Evolutionary conservation across 2,888 invertebrate genomes (phyloP).

Genomic region (Mechanitis mazaeus): DNA sequence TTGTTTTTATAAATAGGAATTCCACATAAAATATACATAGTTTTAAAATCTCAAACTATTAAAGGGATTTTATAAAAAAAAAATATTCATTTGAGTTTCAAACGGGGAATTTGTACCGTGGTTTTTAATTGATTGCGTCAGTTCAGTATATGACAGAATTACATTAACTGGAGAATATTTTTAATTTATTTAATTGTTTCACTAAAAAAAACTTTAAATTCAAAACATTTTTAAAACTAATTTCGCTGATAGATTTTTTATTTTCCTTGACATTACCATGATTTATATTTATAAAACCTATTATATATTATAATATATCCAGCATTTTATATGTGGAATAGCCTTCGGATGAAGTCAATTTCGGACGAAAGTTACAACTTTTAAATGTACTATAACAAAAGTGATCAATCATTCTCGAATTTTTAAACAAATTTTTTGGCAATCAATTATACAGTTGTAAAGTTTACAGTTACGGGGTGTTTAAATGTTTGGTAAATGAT

Average conservation of each 20-base stretch:
- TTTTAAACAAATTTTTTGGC: conserved; percentile 18
- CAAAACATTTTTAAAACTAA: conserved; percentile 19
- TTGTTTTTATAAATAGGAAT: too few species aligned
- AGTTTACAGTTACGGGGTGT: conserved; percentile 20
- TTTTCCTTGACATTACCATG: conserved; percentile 27
- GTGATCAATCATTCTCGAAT: conserved; percentile 15
- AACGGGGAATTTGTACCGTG: too few species aligned
- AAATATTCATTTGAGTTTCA: too few species aligned
- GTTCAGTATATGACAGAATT: background rate
- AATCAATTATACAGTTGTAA: conserved; percentile 22
- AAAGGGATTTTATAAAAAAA: too few species aligned
- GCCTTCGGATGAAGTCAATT: conserved; percentile 29
- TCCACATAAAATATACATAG: too few species aligned
- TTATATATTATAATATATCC: conserved; percentile 40
- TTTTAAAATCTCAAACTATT: too few species aligned
- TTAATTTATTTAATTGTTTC: background rate
- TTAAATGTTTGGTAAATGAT: conserved; percentile 10
- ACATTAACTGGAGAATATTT: conserved; percentile 11
- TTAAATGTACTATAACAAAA: conserved; percentile 28
- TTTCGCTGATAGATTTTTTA: conserved; percentile 4
- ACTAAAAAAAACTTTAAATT: background rate
- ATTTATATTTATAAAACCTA: conserved; percentile 18
- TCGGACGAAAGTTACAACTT: conserved; percentile 21
- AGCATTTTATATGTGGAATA: conserved; percentile 37
- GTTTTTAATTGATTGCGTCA: too few species aligned